A percentile compares a stretch with the other conserved stretches of the same genome.
Conservation (phyloP, 2,888 invertebrate genomes). For the Sthenelais limicola region DNA sequence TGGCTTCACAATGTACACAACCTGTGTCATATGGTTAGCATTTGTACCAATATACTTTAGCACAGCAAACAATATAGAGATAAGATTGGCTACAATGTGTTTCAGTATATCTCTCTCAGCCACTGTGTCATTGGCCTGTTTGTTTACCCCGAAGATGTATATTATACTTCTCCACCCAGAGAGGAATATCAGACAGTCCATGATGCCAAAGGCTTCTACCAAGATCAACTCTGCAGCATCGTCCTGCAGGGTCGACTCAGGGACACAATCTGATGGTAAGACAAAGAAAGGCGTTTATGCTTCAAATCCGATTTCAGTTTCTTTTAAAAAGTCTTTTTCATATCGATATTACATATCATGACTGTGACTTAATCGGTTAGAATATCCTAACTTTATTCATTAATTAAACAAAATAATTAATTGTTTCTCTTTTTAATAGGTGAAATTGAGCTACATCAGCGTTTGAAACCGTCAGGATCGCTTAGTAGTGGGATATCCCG, state of each 20-base stretch:
- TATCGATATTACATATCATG: too few species aligned
- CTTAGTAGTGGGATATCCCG: slow-evolving; percentile 62
- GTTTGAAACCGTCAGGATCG: slow-evolving; percentile 59
- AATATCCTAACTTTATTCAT: too few species aligned
- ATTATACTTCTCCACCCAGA: slow-evolving; percentile 92
- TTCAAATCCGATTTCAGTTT: too few species aligned
- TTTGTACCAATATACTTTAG: slow-evolving; percentile 78
- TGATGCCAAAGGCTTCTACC: slow-evolving; percentile 62
- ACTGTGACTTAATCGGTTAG: too few species aligned
- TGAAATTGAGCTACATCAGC: slow-evolving; percentile 61
- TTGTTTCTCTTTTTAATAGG: too few species aligned
- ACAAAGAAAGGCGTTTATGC: too few species aligned
- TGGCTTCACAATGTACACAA: slow-evolving; percentile 89
- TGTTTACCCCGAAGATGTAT: slow-evolving; percentile 94
- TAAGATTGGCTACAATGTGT: slow-evolving; percentile 95
- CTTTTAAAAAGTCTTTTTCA: too few species aligned
- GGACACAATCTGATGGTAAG: slow-evolving; percentile 71
- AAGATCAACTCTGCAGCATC: slow-evolving; percentile 49
- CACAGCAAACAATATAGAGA: slow-evolving; percentile 77
- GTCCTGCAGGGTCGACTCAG: slow-evolving; percentile 68
- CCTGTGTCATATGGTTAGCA: slow-evolving; percentile 79
- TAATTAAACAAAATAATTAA: too few species aligned
- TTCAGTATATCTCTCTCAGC: slow-evolving; percentile 95
- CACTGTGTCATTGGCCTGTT: slow-evolving; percentile 92
- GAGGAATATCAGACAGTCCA: slow-evolving; percentile 85